A percentile compares a stretch with the other conserved stretches of the same genome.
Conservation (phyloP, 2,113 vertebrate genomes). For the Psittacula cyanocephala region DNA sequence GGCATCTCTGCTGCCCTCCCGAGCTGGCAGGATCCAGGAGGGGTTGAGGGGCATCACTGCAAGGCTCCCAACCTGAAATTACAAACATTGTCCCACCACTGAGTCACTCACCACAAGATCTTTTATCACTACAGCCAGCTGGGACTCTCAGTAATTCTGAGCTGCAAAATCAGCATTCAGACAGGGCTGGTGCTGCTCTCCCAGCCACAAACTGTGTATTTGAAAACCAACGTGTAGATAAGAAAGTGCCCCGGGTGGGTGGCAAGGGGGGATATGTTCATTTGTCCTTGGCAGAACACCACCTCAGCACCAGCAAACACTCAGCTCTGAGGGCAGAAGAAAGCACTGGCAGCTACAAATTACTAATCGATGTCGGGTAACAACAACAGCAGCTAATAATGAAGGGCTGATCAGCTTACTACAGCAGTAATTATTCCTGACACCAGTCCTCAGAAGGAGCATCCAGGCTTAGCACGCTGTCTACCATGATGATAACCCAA, state of each 20-base stretch:
- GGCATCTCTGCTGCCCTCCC: neutral
- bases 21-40: neutral
- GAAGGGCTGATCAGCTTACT: constrained; percentile 63
- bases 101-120: neutral
- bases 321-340: neutral
- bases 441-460: constrained; percentile 46
- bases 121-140: neutral
- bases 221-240: neutral
- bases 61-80: neutral
- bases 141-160: neutral
- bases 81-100: neutral
- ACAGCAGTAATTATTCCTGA: constrained; percentile 60
- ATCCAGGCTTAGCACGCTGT: constrained; percentile 22
- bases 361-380: constrained; percentile 66
- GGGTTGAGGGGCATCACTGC: neutral
- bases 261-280: neutral
- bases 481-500: constrained; percentile 43
- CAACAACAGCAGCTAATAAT: constrained; percentile 68
- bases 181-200: neutral
- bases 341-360: constrained; percentile 63
- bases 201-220: neutral
- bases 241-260: accelerated
- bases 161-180: neutral
- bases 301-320: neutral
- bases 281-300: constrained; percentile 23